Evolutionary conservation across 2,888 invertebrate genomes (phyloP).

Genomic region (Harpagoxenus sublaevis): DNA sequence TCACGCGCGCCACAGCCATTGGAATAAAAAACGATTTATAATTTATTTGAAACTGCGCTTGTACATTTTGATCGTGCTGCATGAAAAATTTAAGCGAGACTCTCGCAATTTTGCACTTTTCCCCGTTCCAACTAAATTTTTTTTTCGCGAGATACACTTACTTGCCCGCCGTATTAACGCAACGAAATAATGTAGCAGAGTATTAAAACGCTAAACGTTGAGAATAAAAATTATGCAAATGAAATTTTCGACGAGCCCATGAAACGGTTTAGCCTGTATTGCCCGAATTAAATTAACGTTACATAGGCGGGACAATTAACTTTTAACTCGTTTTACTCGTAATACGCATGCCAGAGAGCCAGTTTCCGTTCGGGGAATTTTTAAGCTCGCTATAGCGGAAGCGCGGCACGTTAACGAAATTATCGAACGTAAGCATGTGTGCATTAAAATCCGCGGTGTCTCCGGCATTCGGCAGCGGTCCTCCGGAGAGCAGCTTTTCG

Average conservation of each 20-base stretch:
- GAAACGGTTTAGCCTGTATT: slow-evolving; percentile 22
- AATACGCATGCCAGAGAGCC: background rate
- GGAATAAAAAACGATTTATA: slow-evolving; percentile 21
- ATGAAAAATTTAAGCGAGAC: slow-evolving; percentile 3
- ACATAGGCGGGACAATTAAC: slow-evolving; percentile 5
- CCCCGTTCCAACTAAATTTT: background rate
- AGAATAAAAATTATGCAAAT: slow-evolving; percentile 54
- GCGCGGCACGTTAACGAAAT: slow-evolving; percentile 65
- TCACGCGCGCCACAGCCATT: background rate
- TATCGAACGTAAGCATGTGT: slow-evolving; percentile 67
- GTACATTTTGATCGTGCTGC: slow-evolving; percentile 7
- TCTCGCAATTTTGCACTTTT: background rate
- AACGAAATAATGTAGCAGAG: slow-evolving; percentile 29
- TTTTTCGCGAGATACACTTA: background rate
- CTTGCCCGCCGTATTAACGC: background rate
- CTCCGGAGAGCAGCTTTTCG: slow-evolving; percentile 57
- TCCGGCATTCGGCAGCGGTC: slow-evolving; percentile 25
- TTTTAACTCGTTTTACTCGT: slow-evolving; percentile 28
- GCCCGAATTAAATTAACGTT: slow-evolving; percentile 45
- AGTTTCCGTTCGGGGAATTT: slow-evolving; percentile 15
- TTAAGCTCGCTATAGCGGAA: slow-evolving; percentile 54
- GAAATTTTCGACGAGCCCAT: slow-evolving; percentile 28
- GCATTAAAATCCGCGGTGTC: slow-evolving; percentile 63
- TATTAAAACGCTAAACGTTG: slow-evolving; percentile 44
- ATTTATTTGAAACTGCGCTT: slow-evolving; percentile 22